Percentiles rank a stretch among this genome's conserved stretches.
These are phyloP conservation scores for Andrena minutula DNA, from an alignment of 2,888 invertebrate genomes.

Conservation along the genomic window DNA sequence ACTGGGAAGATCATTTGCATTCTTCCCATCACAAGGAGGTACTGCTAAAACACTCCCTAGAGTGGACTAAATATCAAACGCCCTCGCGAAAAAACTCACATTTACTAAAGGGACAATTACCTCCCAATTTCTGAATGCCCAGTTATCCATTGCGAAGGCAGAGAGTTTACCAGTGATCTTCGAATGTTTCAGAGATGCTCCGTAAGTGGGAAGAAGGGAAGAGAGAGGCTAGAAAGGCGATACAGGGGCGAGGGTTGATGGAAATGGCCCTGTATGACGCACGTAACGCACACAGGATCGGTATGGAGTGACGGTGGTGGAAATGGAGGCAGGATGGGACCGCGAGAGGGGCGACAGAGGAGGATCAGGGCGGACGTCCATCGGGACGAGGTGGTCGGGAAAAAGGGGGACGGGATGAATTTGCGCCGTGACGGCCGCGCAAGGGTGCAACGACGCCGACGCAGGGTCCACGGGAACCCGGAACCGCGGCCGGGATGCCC, in stretches of 20 bases:
- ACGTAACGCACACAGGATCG: conserved; percentile 33
- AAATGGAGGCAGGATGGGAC: conserved; percentile 38
- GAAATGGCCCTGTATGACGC: conserved; percentile 33
- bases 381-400: conserved; percentile 57
- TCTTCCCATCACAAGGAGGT: neutral
- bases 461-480: conserved; percentile 73
- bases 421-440: conserved; percentile 78
- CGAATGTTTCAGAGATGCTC: neutral
- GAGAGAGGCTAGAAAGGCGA: neutral
- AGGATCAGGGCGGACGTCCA: conserved; percentile 63
- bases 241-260: conserved; percentile 17
- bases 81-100: too few relatives aligned
- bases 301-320: conserved; percentile 46
- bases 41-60: neutral
- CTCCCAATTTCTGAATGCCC: neutral
- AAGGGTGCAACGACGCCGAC: conserved; percentile 78
- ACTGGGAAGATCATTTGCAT: conserved; percentile 51
- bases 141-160: neutral
- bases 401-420: conserved; percentile 72
- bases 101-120: neutral
- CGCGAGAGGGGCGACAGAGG: conserved; percentile 51
- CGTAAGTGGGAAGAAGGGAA: neutral
- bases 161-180: neutral
- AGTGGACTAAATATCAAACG: too few relatives aligned
- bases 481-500: conserved; percentile 72